These are phyloP conservation scores for Zootermopsis nevadensis DNA, from an alignment of 2,888 invertebrate genomes.

Conservation along the genomic window DNA sequence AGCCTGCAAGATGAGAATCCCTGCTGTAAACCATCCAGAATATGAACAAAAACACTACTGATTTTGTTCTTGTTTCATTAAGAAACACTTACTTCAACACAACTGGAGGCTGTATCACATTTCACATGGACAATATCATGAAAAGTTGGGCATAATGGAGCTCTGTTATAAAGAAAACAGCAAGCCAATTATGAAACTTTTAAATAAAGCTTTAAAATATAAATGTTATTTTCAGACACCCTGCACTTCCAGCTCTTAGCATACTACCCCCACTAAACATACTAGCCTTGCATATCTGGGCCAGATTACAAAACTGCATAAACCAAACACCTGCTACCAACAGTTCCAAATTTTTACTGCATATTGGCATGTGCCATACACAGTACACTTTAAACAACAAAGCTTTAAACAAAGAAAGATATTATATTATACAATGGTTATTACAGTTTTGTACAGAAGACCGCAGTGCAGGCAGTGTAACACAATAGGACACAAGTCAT, in stretches of 20 bases:
- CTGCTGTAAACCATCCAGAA: too few species aligned
- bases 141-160: too few species aligned
- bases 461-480: not conserved
- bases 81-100: too few species aligned
- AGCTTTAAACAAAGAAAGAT: not conserved
- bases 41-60: too few species aligned
- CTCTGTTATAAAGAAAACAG: not conserved
- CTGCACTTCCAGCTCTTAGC: not conserved
- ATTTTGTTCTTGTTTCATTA: too few species aligned
- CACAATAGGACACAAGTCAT: not conserved
- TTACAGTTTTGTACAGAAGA: constrained; percentile 2
- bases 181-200: not conserved
- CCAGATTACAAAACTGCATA: constrained; percentile 19
- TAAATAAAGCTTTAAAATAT: not conserved
- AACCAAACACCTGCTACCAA: not conserved
- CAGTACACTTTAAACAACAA: not conserved
- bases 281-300: not conserved
- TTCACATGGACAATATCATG: too few species aligned
- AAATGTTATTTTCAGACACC: not conserved
- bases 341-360: not conserved
- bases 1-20: too few species aligned
- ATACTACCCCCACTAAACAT: not conserved
- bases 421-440: not conserved
- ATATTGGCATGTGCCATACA: too few species aligned
- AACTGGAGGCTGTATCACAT: too few species aligned